Base-by-base conservation (phyloP, 2,113 vertebrate genomes). In the Upupa epops region DNA sequence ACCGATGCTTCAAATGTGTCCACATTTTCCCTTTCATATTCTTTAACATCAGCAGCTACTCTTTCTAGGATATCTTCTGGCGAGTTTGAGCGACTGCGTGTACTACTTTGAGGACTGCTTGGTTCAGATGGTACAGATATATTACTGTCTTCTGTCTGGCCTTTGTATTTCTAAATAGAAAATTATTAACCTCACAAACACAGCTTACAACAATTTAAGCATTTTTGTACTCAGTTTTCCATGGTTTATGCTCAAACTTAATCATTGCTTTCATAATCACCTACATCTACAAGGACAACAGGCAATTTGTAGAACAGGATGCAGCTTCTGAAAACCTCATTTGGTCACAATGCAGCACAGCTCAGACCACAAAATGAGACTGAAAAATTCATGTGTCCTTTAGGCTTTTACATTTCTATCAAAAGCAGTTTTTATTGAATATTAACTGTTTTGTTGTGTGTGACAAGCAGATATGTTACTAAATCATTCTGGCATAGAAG, bases 1-100 rank as follows among this genome's bases (percentile, higher is more conserved):
- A 99, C 98, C 32, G 92, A 99, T 64, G 98, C 99, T 97, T 99
- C 99, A 58, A 99, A 99, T 0, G 98, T 99, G 95, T 99, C 98
- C 66, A 99, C 94, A 3, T 99, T 99, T 94, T 99, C 99, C 20
- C 98, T 98, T 70, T 99, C 99, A 1, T 99, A 99, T 91, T 99
- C 99, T 90, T 99, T 99, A 34, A 99, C 99, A 8, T 99, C 99
- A 7, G 99, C 99, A 22, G 99, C 99, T 1, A 99, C 99, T 6
- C 99, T 97, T 94, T 99, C 99, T 48, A 99, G 94, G 96, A 99
- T 98, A 95, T 99, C 99, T 0, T 99, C 99, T 1, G 99, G 99
- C 0, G 99, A 99, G 13, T 99, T 98, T 0, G 99, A 99, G 13
- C 99, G 99, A 89, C 99, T 99, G 6, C 99, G 98, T 0, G 98